Evolutionary conservation across 2,113 vertebrate genomes (phyloP), one percentile per base, ranked within the genome.

Genomic region (Microcebus jonahi): DNA sequence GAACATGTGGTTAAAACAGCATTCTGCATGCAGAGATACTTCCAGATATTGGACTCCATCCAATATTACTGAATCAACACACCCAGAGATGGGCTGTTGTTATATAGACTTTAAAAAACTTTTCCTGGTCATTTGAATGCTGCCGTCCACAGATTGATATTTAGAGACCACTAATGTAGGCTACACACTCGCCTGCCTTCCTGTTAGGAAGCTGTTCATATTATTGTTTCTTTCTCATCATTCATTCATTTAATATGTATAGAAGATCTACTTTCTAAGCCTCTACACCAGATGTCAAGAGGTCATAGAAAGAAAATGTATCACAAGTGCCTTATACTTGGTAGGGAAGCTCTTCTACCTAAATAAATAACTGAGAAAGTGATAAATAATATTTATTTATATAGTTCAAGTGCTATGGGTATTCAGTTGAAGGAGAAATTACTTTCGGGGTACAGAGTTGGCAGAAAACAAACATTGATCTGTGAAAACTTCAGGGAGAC

Each of bases 211-310:
- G 45, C 50, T 84, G 50, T 34, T 42, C 31, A 36, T 63, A 8
- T n/a, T 88, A n/a, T 17, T 67, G 8, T 34, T 13, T 80, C 53
- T 88, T 53, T n/a, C 11, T 48, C n/a, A 84, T 61, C 55, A 65
- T 63, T 55, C 5, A 17, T 84, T 55, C 71, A 92, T 84, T 61
- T 55, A 92, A 31, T 92, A 96, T 88, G 92, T 71, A 92, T 67
- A 85, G 70, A 39, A 45, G 65, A 18, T 48, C 25, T 85, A 39
- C 57, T 70, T 1, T 70, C 18, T 89, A 65, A 73, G 34, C 27
- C 85, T 89, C 15, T 89, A 85, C 9, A 29, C 18, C 45, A 92
- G 70, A 94, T 84, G 42, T 88, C 71, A 84, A 80, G 73, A 89
- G 17, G 36, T 90, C 73, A 73, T 29, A 55, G 65, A 85, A 79